A percentile compares a stretch with the other conserved stretches of the same genome.
Conservation (phyloP, 30 jellyfish, hydroid and myxozoan species). For the Turritopsis dohrnii region DNA sequence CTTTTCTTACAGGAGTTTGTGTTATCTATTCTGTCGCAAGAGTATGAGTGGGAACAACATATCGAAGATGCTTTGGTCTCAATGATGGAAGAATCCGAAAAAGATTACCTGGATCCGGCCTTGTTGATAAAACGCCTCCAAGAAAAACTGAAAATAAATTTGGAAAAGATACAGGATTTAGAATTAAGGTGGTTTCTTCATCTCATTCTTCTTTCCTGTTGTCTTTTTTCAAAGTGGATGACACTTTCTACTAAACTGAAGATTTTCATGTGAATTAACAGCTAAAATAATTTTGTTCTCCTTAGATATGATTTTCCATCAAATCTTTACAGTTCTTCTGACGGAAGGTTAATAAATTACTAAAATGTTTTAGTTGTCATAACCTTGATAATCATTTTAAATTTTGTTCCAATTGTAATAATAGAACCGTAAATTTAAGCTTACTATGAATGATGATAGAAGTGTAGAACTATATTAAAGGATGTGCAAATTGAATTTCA, state of each 20-base stretch:
- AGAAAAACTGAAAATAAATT: conserved; percentile 13
- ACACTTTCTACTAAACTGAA: background rate
- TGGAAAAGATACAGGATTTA: conserved; percentile 18
- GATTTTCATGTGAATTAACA: no score
- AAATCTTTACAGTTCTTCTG: background rate
- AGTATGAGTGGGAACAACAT: conserved; percentile 75
- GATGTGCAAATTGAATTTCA: no score
- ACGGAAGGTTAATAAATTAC: background rate
- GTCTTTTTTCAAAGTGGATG: background rate
- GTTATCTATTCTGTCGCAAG: conserved; percentile 50
- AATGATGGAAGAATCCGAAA: conserved; percentile 38
- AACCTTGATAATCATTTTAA: background rate
- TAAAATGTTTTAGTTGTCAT: background rate
- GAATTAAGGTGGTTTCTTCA: conserved; percentile 19
- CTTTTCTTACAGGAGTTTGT: conserved; percentile 5
- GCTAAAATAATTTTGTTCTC: no score
- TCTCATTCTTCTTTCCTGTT: background rate
- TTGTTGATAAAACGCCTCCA: conserved; percentile 23
- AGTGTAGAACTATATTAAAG: no score
- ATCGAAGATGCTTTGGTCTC: conserved; percentile 73
- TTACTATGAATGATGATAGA: background rate
- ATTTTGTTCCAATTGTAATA: background rate
- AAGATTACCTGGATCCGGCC: conserved; percentile 39
- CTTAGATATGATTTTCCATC: background rate
- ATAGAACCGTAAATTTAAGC: background rate